A percentile compares a stretch with the other conserved stretches of the same genome.
phyloP scores from a whole-genome alignment of 2,888 invertebrate species.

The Stramonita haemastoma region DNA sequence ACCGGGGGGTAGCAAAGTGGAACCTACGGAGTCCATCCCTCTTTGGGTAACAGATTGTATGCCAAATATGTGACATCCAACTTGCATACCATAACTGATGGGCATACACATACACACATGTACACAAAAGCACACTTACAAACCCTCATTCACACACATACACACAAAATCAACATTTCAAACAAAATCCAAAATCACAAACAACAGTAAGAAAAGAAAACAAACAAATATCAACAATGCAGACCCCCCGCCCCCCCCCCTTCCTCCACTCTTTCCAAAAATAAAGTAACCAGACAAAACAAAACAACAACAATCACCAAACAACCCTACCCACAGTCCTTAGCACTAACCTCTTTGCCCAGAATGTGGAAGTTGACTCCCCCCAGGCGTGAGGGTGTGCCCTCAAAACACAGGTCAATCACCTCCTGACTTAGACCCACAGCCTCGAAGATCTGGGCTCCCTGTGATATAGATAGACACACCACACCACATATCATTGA shows the following conservation, averaged over 20 bases:
- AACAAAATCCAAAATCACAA: no score
- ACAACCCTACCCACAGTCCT: background rate
- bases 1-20: no score
- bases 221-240: background rate
- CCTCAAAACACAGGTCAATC: slow-evolving; percentile 93
- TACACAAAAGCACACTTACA: no score
- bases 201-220: background rate
- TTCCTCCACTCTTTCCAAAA: no score
- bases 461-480: slow-evolving; percentile 75
- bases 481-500: no score
- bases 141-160: background rate
- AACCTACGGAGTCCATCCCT: no score
- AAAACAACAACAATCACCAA: no score
- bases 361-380: slow-evolving; percentile 94
- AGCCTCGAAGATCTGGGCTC: slow-evolving; percentile 99
- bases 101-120: background rate
- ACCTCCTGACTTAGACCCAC: slow-evolving; percentile 96
- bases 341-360: slow-evolving; percentile 84
- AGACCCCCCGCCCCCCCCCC: background rate
- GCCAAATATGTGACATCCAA: no score
- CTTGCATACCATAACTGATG: background rate
- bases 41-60: no score
- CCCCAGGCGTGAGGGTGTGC: slow-evolving; percentile 86
- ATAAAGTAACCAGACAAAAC: no score
- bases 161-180: background rate